These are phyloP conservation scores for Anhinga anhinga DNA, from an alignment of 2,113 vertebrate species.

Conservation along the genomic window DNA sequence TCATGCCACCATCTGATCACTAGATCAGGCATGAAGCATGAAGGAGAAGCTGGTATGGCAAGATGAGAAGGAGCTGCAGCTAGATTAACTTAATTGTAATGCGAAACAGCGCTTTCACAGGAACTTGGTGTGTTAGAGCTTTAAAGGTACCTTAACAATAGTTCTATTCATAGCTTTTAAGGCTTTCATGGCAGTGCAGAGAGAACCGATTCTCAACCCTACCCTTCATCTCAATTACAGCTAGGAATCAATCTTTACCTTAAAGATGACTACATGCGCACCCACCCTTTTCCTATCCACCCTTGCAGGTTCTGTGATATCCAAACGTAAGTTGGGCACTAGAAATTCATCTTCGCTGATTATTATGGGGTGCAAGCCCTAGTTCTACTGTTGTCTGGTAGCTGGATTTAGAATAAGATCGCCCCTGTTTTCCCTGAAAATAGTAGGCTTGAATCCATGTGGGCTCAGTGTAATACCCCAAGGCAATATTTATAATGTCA, in stretches of 20 bases:
- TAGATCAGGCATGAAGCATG: conserved; percentile 28
- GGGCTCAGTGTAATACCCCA: neutral
- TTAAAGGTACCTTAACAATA: conserved; percentile 60
- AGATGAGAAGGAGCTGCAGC: neutral
- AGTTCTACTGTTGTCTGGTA: neutral
- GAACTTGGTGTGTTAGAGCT: conserved; percentile 44
- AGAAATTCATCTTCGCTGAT: neutral
- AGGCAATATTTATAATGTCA: neutral
- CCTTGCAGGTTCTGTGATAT: neutral
- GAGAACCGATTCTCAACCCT: neutral
- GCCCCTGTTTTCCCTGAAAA: neutral
- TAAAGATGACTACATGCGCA: too few species aligned
- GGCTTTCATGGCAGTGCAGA: neutral
- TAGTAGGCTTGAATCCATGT: neutral
- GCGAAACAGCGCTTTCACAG: conserved; percentile 46
- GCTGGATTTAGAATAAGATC: neutral
- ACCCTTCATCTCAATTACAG: neutral
- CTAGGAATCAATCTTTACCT: too few species aligned
- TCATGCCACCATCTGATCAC: conserved; percentile 10
- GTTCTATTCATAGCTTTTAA: conserved; percentile 45
- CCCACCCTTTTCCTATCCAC: neutral
- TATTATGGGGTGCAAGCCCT: neutral
- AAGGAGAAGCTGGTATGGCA: neutral
- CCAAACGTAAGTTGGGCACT: neutral
- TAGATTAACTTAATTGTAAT: conserved; percentile 53